Evolutionary conservation across 2,113 vertebrate genomes (phyloP), one percentile per base, ranked within the genome.

Genomic region (Pelecanus crispus): DNA sequence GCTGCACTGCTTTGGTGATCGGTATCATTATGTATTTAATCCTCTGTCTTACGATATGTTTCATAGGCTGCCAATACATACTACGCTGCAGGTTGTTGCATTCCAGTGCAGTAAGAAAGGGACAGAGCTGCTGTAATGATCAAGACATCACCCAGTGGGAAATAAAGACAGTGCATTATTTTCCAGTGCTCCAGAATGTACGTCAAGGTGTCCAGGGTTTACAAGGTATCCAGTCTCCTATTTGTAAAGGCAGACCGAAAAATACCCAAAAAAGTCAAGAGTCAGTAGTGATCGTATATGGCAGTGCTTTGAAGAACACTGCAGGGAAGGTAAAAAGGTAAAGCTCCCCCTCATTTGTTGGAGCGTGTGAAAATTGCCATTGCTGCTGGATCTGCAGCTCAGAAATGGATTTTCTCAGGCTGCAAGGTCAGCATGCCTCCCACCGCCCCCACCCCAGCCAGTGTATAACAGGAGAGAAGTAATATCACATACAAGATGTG

Each of bases 321-420:
- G 88, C 94, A 45, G 95, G 92, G 94, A 85, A 81, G 77, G 92
- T 34, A 65, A 61, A 89, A 87, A 91, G 94, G 81, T 75, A 96
- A 89, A 92, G 92, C 80, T 92, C 83, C 83, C 89, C 53, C 81
- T 94, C 94, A 89, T 95, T 89, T 96, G 91, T 95, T 79, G 71
- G 86, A 91, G 94, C 88, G 68, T 59, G 92, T 93, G 94, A 79
- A 97, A 96, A 97, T 97, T 86, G 83, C 95, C 66, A 29, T 49
- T 94, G 86, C 95, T 94, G 92, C 91, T 91, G 94, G 92, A 94
- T 70, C 68, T 55, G 86, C 77, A 63, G 95, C 86, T 93, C 86
- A 1, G 9, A 65, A 91, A 94, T 93, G 88, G 89, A 91, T 96
- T 95, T 96, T 95, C 91, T 87, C 80, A 36, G 80, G 92, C 91